A percentile compares a stretch with the other conserved stretches of the same genome.
Conservation (phyloP, 2,113 vertebrate genomes). For the Tamias sibiricus region DNA sequence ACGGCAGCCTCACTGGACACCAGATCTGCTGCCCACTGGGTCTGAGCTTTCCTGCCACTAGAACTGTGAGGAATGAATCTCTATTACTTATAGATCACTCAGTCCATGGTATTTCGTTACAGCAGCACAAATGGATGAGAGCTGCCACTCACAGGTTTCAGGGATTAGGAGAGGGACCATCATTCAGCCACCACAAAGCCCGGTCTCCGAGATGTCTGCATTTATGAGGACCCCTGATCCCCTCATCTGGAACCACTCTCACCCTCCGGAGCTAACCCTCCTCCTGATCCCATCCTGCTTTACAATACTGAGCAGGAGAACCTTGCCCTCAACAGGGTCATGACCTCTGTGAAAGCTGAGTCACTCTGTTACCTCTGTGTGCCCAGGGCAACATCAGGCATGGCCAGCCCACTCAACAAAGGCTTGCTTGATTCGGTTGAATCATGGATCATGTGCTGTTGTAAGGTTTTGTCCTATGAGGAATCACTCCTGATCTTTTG, state of each 20-base stretch:
- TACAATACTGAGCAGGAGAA: fast-evolving
- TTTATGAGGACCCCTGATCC: fast-evolving
- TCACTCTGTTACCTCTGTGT: background rate
- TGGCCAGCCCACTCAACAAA: background rate
- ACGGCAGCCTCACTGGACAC: no score
- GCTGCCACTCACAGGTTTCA: background rate
- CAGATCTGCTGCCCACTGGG: background rate
- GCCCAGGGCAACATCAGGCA: background rate
- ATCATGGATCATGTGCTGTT: no score
- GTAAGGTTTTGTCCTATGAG: background rate
- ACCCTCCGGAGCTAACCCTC: fast-evolving
- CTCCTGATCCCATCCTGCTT: background rate
- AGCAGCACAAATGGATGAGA: background rate
- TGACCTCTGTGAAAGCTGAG: background rate
- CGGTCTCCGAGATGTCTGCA: background rate
- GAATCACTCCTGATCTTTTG: background rate
- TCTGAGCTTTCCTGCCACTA: background rate
- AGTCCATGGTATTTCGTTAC: background rate
- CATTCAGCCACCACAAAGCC: background rate
- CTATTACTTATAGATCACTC: background rate
- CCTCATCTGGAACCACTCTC: background rate
- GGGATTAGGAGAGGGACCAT: fast-evolving
- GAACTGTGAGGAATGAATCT: background rate
- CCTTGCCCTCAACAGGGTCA: fast-evolving
- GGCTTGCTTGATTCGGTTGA: background rate